Percentiles rank a stretch among this genome's conserved stretches.
phyloP scores from a whole-genome alignment of 1,140 invertebrate genomes.

The Bombus balteatus region DNA sequence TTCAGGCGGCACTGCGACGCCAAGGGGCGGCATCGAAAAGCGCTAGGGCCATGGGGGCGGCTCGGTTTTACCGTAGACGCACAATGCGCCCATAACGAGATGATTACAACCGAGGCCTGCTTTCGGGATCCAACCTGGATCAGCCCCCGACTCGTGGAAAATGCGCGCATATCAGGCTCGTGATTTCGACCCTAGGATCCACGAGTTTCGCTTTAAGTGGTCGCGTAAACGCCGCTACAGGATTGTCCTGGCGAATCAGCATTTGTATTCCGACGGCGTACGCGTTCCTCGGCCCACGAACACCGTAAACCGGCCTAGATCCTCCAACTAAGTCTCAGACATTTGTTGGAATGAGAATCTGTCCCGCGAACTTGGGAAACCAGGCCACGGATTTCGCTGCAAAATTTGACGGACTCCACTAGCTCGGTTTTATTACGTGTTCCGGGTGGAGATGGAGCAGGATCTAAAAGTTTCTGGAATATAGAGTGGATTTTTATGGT shows the following conservation, averaged over 20 bases:
- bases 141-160: constrained; percentile 39
- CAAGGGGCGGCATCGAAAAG: constrained; percentile 16
- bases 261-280: constrained; percentile 57
- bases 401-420: not conserved
- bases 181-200: constrained; percentile 34
- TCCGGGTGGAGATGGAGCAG: not conserved
- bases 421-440: constrained; percentile 2
- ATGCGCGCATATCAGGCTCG: constrained; percentile 26
- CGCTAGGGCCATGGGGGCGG: not conserved
- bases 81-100: constrained; percentile 76
- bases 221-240: constrained; percentile 49
- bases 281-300: not conserved
- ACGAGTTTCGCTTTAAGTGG: constrained; percentile 60
- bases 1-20: constrained; percentile 38
- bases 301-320: constrained; percentile 48
- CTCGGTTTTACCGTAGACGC: constrained; percentile 55
- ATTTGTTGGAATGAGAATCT: not conserved
- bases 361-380: not conserved
- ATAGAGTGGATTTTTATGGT: not conserved
- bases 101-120: constrained; percentile 71
- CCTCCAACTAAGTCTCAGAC: not conserved
- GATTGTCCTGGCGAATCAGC: constrained; percentile 29
- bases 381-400: not conserved
- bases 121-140: constrained; percentile 59
- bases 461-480: not conserved